These are phyloP conservation scores for Malacoraja senta DNA, from an alignment of 2,797 vertebrate species.

Conservation along the genomic window DNA sequence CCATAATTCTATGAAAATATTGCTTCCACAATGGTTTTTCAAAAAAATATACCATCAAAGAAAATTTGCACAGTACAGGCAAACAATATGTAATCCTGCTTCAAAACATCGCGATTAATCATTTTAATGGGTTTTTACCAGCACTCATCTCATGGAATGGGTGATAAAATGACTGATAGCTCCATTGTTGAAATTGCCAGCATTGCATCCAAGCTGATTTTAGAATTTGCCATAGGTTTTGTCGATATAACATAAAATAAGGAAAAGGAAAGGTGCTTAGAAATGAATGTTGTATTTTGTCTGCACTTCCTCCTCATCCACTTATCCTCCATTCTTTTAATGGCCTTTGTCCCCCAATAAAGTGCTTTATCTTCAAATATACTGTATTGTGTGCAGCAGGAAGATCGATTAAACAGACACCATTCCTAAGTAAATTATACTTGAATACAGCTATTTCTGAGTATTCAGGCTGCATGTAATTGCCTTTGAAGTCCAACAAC, in stretches of 20 bases:
- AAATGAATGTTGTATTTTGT: background rate
- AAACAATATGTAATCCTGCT: background rate
- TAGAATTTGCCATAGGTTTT: background rate
- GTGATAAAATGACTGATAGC: background rate
- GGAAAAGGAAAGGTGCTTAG: background rate
- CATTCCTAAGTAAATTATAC: background rate
- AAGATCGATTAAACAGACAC: background rate
- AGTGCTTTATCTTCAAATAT: background rate
- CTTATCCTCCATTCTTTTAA: background rate
- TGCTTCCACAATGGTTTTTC: background rate
- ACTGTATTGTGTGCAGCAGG: background rate
- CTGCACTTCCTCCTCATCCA: background rate
- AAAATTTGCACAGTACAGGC: background rate
- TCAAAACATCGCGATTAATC: background rate
- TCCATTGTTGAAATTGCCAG: background rate
- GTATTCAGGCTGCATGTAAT: background rate
- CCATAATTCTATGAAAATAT: background rate
- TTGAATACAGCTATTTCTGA: background rate
- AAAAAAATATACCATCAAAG: background rate
- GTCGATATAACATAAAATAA: background rate
- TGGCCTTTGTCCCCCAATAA: background rate
- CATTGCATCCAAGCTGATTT: background rate
- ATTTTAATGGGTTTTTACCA: background rate
- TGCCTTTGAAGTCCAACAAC: background rate
- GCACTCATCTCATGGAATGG: background rate